Conservation (phyloP, 2,888 invertebrate species). For the Caenorhabditis imperialis region DNA sequence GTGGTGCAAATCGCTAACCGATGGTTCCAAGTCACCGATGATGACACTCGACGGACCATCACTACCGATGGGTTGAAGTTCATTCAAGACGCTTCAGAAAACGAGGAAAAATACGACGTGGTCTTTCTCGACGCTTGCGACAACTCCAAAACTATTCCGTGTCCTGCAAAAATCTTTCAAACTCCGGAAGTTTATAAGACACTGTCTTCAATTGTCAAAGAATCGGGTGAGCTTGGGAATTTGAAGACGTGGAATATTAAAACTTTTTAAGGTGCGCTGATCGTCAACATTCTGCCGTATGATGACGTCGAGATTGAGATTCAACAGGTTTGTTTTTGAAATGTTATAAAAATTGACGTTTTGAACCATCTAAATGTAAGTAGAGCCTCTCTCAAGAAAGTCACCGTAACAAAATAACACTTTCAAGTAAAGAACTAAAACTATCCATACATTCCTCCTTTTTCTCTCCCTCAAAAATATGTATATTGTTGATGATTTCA, state of each 20-base stretch:
- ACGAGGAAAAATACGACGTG: slow-evolving; percentile 64
- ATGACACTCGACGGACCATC: slow-evolving; percentile 58
- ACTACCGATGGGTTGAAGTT: slow-evolving; percentile 68
- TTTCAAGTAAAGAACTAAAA: too few relatives aligned
- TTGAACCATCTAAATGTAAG: too few relatives aligned
- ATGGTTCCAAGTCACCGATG: slow-evolving; percentile 72
- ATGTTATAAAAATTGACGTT: too few relatives aligned
- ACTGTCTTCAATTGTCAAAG: slow-evolving; percentile 45
- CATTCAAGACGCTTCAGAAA: slow-evolving; percentile 54
- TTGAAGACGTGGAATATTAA: neutral
- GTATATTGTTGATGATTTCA: slow-evolving; percentile 30
- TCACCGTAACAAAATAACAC: too few relatives aligned
- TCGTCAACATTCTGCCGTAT: slow-evolving; percentile 55
- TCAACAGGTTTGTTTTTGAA: slow-evolving; percentile 16
- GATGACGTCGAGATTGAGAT: slow-evolving; percentile 23
- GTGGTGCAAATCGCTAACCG: slow-evolving; percentile 67
- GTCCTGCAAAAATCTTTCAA: slow-evolving; percentile 66
- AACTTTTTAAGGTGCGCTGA: slow-evolving; percentile 39
- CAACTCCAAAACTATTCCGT: slow-evolving; percentile 60
- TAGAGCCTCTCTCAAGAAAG: too few relatives aligned
- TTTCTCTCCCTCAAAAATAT: too few relatives aligned
- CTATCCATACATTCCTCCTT: too few relatives aligned
- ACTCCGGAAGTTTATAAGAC: slow-evolving; percentile 33
- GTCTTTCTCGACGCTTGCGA: slow-evolving; percentile 74
- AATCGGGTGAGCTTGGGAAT: slow-evolving; percentile 24